Conservation (phyloP, 92 coral and sea anemone genomes). For the Paramuricea clavata region DNA sequence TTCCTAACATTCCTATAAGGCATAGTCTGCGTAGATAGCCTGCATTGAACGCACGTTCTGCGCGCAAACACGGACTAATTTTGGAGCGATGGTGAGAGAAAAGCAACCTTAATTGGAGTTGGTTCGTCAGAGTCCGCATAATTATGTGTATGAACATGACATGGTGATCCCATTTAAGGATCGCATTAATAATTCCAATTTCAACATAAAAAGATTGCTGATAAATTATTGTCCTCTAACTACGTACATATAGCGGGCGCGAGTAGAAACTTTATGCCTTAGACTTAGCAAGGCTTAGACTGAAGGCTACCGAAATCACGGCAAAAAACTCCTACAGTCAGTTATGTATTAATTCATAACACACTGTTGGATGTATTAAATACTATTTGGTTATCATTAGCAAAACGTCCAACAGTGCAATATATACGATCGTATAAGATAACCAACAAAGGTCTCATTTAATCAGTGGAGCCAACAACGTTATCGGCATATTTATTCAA, state of each 20-base stretch:
- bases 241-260: neutral
- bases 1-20: no score
- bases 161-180: neutral
- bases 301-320: neutral
- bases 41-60: no score
- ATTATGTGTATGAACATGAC: neutral
- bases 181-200: neutral
- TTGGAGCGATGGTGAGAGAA: neutral
- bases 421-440: neutral
- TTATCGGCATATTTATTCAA: neutral
- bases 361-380: no score
- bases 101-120: neutral
- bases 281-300: no score
- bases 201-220: neutral
- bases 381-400: neutral
- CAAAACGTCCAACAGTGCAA: neutral
- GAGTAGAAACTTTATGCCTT: no score
- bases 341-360: neutral
- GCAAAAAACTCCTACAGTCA: neutral
- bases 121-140: neutral
- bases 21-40: no score
- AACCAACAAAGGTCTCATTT: neutral
- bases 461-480: neutral
- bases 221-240: neutral
- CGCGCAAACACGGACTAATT: no score